These are phyloP conservation scores for Bombus huntii DNA, from an alignment of 1,140 invertebrate genomes.

Conservation along the genomic window DNA sequence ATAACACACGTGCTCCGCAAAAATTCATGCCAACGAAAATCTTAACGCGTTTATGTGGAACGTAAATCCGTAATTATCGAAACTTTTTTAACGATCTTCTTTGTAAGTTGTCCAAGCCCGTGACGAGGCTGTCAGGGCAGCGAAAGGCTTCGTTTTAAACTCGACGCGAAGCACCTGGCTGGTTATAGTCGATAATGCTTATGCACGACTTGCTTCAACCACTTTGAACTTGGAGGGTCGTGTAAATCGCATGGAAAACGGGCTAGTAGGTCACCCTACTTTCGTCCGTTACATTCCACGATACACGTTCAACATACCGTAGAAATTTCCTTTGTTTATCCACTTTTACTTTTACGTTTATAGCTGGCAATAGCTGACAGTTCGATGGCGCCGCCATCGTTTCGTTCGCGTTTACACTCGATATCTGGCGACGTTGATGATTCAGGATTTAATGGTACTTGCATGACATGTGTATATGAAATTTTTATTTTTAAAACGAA, in stretches of 20 bases:
- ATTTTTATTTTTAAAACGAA: not conserved
- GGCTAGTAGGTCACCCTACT: slow-evolving; percentile 69
- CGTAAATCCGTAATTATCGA: slow-evolving; percentile 14
- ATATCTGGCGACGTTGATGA: not conserved
- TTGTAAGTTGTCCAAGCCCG: not conserved
- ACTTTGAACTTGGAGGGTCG: slow-evolving; percentile 76
- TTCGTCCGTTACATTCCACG: slow-evolving; percentile 31
- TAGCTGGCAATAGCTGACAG: not conserved
- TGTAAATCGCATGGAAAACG: slow-evolving; percentile 73
- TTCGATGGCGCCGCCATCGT: not conserved
- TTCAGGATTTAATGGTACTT: not conserved
- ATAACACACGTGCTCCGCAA: not conserved
- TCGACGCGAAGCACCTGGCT: slow-evolving; percentile 45
- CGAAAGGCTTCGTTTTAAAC: slow-evolving; percentile 50
- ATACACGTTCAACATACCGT: not conserved
- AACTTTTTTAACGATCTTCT: slow-evolving; percentile 30
- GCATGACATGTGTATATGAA: not conserved
- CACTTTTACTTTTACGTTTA: slow-evolving; percentile 46
- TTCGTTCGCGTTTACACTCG: not conserved
- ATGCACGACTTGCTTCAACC: slow-evolving; percentile 71
- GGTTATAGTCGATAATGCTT: slow-evolving; percentile 65
- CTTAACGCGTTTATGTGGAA: no score
- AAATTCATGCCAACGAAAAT: not conserved
- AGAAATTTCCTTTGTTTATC: slow-evolving; percentile 21
- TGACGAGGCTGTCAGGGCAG: slow-evolving; percentile 12